These are phyloP conservation scores for pig (Sus scrofa) DNA, from an alignment of 2,113 vertebrate species.

Conservation along the genomic window T2T-Sscrofa CM000819.6:125840501-125841000, in stretches of 20 bases:
- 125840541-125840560: slow-evolving; percentile 66
- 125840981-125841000: no score
- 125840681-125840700: slow-evolving; percentile 25
- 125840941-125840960: neutral
- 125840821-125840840: neutral
- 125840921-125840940: slow-evolving; percentile 6
- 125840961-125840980: no score
- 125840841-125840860: slow-evolving; percentile 13
- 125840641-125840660: slow-evolving; percentile 34
- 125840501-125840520: slow-evolving; percentile 20
- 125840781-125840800: slow-evolving; percentile 54
- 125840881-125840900: neutral
- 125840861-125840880: slow-evolving; percentile 3
- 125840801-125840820: slow-evolving; percentile 14
- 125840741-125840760: neutral
- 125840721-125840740: neutral
- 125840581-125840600: slow-evolving; percentile 70
- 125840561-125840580: slow-evolving; percentile 71
- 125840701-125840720: slow-evolving; percentile 28
- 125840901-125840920: slow-evolving; percentile 15
- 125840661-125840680: slow-evolving; percentile 57
- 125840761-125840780: slow-evolving; percentile 13
- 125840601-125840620: slow-evolving; percentile 65
- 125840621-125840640: slow-evolving; percentile 53
- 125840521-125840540: slow-evolving; percentile 61